These are phyloP conservation scores for Polia nebulosa DNA, from an alignment of 2,888 invertebrate genomes.

Conservation along the genomic window DNA sequence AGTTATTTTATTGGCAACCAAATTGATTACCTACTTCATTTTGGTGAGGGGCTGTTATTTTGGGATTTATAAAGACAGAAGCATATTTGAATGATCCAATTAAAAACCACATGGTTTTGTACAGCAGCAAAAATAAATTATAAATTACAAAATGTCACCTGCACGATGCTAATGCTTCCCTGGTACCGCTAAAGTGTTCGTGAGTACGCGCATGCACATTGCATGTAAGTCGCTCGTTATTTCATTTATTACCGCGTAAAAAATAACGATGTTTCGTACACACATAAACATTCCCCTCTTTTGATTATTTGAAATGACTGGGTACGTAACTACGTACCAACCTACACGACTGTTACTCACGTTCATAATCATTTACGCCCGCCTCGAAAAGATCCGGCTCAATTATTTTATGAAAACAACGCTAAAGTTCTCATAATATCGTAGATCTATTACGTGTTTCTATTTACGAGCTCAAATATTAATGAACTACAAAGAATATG, in stretches of 20 bases:
- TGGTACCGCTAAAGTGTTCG: conserved; percentile 62
- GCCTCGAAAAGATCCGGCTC: conserved; percentile 53
- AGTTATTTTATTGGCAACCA: conserved; percentile 28
- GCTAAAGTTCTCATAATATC: conserved; percentile 42
- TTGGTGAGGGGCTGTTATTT: conserved; percentile 8
- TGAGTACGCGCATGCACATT: conserved; percentile 69
- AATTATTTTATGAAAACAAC: conserved; percentile 63
- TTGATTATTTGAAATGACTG: conserved; percentile 69
- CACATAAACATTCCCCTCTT: conserved; percentile 68
- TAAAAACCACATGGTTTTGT: conserved; percentile 24
- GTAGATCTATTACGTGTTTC: conserved; percentile 34
- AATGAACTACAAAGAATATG: conserved; percentile 21
- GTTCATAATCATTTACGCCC: conserved; percentile 63
- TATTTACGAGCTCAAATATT: conserved; percentile 25
- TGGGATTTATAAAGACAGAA: background rate
- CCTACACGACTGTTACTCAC: conserved; percentile 62
- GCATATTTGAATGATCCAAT: conserved; percentile 11
- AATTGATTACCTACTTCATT: conserved; percentile 3
- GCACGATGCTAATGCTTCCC: conserved; percentile 64
- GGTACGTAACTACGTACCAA: conserved; percentile 51
- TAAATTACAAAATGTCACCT: conserved; percentile 65
- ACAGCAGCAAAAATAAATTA: conserved; percentile 52
- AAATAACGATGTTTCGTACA: conserved; percentile 71
- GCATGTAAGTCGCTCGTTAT: conserved; percentile 73
- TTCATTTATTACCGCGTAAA: conserved; percentile 71